phyloP scores from a whole-genome alignment of 2,888 invertebrate genomes.

The Aromia moschata region DNA sequence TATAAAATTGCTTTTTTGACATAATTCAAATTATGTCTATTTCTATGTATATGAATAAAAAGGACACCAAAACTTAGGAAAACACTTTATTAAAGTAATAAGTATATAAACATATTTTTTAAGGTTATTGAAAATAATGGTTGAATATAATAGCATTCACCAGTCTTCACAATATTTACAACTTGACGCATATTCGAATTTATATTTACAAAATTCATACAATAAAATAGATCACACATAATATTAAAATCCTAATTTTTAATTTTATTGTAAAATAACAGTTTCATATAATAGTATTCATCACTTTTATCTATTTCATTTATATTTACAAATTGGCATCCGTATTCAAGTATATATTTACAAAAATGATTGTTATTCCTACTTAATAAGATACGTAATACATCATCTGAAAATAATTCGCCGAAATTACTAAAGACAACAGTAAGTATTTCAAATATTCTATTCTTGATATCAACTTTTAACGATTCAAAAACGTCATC shows the following conservation, averaged over 20 bases:
- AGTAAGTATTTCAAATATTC: slow-evolving; percentile 39
- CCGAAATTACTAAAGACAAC: slow-evolving; percentile 23
- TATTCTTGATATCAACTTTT: slow-evolving; percentile 12
- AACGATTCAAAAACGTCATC: slow-evolving; percentile 30
- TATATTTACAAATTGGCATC: slow-evolving; percentile 49
- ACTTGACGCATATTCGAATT: not conserved
- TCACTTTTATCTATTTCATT: slow-evolving; percentile 27
- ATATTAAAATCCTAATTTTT: too few relatives aligned
- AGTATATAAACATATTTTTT: too few relatives aligned
- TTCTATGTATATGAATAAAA: too few relatives aligned
- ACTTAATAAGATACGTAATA: slow-evolving; percentile 45
- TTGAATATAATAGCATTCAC: too few relatives aligned
- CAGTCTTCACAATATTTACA: not conserved
- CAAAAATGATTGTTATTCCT: slow-evolving; percentile 55
- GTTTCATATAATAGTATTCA: slow-evolving; percentile 37
- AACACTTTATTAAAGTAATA: too few relatives aligned
- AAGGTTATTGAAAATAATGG: too few relatives aligned
- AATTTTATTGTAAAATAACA: slow-evolving; percentile 36
- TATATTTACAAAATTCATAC: slow-evolving; percentile 1
- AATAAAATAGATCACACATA: too few relatives aligned
- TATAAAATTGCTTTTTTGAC: too few relatives aligned
- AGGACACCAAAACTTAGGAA: too few relatives aligned
- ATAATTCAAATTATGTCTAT: too few relatives aligned
- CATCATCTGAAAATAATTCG: slow-evolving; percentile 20
- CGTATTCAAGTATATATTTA: slow-evolving; percentile 56